Conservation (phyloP, 23 tunicate genomes). For the Trididemnum miniatum region DNA sequence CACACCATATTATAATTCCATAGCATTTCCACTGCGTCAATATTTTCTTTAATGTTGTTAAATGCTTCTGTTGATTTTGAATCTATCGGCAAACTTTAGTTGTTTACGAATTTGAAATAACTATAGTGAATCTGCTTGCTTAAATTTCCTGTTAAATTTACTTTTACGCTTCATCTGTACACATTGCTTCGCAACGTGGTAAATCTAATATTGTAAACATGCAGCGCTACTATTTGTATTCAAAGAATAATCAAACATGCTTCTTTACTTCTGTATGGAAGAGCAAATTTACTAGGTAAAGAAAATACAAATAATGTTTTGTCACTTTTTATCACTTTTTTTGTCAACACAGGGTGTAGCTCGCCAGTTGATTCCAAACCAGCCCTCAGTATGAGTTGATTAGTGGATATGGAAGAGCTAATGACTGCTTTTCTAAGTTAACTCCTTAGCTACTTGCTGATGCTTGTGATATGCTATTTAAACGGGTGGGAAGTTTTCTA, state of each 20-base stretch:
- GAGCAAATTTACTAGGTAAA: no score
- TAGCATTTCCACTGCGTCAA: slow-evolving; percentile 53
- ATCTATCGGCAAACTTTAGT: slow-evolving; percentile 40
- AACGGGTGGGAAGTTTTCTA: no score
- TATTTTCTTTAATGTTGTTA: slow-evolving; percentile 73
- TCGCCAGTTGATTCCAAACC: no score
- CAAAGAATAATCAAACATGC: background rate
- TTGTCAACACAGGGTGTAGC: no score
- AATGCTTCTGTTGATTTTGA: slow-evolving; percentile 64
- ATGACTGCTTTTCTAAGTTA: no score
- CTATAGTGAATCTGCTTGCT: slow-evolving; percentile 21
- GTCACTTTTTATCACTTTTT: no score
- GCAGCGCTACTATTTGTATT: slow-evolving; percentile 19
- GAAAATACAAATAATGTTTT: no score
- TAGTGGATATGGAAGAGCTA: no score
- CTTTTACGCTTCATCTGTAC: slow-evolving; percentile 16
- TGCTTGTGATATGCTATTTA: no score
- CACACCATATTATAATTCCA: background rate
- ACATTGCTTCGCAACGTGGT: slow-evolving; percentile 8
- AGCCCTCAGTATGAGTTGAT: no score
- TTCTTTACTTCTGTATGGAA: no score
- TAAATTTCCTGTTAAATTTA: slow-evolving; percentile 17
- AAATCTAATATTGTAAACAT: slow-evolving; percentile 40
- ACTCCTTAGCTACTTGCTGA: no score
- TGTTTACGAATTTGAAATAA: slow-evolving; percentile 8